Conservation (phyloP, 2,888 invertebrate species). For the Isotomurus palustris region DNA sequence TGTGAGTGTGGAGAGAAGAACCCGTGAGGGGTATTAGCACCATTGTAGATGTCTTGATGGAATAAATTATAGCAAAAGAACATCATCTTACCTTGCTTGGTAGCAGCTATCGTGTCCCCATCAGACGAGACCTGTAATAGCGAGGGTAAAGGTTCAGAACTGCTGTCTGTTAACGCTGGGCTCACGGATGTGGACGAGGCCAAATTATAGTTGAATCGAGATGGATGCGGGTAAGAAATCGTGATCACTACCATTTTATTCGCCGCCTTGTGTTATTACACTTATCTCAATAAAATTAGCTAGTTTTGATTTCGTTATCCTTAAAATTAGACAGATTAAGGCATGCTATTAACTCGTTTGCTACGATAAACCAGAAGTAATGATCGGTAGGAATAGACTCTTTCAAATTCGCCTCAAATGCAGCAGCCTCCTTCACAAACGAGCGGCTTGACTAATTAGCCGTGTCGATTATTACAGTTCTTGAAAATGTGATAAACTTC, state of each 20-base stretch:
- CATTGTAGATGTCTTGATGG: too few relatives aligned
- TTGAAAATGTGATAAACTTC: too few relatives aligned
- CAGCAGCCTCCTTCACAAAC: not conserved
- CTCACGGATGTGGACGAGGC: constrained; percentile 46
- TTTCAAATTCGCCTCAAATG: too few relatives aligned
- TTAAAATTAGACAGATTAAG: too few relatives aligned
- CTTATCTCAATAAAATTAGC: too few relatives aligned
- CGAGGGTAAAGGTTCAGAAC: constrained; percentile 45
- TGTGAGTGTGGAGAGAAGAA: too few relatives aligned
- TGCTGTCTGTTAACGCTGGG: constrained; percentile 45
- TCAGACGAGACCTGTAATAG: constrained; percentile 46
- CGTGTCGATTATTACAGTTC: constrained; percentile 1
- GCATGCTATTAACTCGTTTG: too few relatives aligned
- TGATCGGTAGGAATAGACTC: too few relatives aligned
- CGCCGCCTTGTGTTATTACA: too few relatives aligned
- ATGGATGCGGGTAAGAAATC: constrained; percentile 46
- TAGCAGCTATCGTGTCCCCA: constrained; percentile 45
- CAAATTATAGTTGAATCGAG: constrained; percentile 41
- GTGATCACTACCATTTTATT: constrained; percentile 46
- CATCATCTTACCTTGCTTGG: constrained; percentile 45
- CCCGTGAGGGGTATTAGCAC: too few relatives aligned
- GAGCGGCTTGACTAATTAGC: constrained; percentile 11
- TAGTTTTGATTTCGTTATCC: too few relatives aligned
- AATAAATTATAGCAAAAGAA: not conserved
- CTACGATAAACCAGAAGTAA: too few relatives aligned